These are phyloP conservation scores for Gavia stellata DNA, from an alignment of 2,113 vertebrate species.

Conservation along the genomic window DNA sequence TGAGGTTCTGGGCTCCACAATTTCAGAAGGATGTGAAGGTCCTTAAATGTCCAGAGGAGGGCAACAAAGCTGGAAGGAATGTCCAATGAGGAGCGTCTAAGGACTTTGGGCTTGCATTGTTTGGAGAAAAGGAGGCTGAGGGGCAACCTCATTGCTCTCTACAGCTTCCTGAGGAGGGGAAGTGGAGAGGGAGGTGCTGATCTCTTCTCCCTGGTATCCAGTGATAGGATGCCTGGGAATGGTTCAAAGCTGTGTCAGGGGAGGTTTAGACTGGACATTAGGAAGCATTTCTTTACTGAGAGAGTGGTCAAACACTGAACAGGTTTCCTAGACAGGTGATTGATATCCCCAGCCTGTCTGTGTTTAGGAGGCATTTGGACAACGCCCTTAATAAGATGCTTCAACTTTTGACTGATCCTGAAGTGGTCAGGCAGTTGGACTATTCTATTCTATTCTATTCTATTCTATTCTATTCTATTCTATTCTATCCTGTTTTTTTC, in stretches of 20 bases:
- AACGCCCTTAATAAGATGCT: background rate
- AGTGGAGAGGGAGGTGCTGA: background rate
- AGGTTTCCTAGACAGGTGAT: background rate
- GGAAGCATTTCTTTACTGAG: background rate
- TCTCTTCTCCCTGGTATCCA: background rate
- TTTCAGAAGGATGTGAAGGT: background rate
- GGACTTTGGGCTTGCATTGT: background rate
- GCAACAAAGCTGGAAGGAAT: background rate
- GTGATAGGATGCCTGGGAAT: rapidly evolving
- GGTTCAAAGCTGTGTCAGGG: background rate
- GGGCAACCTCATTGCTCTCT: background rate
- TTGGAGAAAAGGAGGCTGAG: background rate
- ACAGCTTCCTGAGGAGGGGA: background rate
- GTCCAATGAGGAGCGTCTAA: background rate
- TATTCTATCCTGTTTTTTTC: background rate
- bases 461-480: background rate
- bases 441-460: background rate
- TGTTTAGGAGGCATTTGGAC: background rate
- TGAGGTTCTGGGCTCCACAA: background rate
- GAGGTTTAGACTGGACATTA: background rate
- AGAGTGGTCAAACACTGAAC: background rate
- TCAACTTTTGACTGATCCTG: background rate
- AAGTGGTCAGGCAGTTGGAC: background rate
- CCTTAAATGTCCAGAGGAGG: background rate
- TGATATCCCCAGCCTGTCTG: background rate